Conservation (phyloP, 2,113 vertebrate genomes). For the Lampris incognitus region DNA sequence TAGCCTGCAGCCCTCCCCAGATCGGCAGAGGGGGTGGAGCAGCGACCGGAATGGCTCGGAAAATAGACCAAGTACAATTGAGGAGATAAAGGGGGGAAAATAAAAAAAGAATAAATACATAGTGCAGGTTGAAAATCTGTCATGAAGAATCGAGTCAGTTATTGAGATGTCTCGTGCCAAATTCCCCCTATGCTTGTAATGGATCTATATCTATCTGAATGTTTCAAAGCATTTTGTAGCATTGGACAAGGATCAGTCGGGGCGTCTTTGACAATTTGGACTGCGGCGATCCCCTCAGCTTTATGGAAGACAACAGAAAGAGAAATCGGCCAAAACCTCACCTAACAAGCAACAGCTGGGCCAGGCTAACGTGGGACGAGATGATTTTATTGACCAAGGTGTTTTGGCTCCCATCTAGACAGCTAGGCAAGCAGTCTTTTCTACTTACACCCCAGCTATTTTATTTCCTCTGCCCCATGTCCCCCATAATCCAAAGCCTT, state of each 20-base stretch:
- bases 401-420: constrained; percentile 51
- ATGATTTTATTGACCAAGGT: constrained; percentile 55
- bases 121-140: constrained; percentile 29
- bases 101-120: neutral
- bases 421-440: constrained; percentile 40
- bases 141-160: constrained; percentile 25
- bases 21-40: too few species aligned
- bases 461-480: constrained; percentile 23
- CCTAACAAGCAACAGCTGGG: constrained; percentile 62
- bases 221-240: constrained; percentile 22
- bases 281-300: constrained; percentile 13
- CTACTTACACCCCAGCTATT: constrained; percentile 14
- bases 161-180: constrained; percentile 15
- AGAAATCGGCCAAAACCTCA: constrained; percentile 29
- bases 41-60: too few species aligned
- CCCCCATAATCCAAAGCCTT: neutral
- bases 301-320: constrained; percentile 38
- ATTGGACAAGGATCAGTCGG: constrained; percentile 48
- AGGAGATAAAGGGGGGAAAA: too few species aligned
- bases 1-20: too few species aligned
- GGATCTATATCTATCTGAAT: constrained; percentile 21
- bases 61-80: too few species aligned
- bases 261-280: constrained; percentile 32
- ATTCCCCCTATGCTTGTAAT: constrained; percentile 21
- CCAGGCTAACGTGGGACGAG: constrained; percentile 29